phyloP scores from a whole-genome alignment of 2,113 vertebrate species.

The Platysternon megacephalum region DNA sequence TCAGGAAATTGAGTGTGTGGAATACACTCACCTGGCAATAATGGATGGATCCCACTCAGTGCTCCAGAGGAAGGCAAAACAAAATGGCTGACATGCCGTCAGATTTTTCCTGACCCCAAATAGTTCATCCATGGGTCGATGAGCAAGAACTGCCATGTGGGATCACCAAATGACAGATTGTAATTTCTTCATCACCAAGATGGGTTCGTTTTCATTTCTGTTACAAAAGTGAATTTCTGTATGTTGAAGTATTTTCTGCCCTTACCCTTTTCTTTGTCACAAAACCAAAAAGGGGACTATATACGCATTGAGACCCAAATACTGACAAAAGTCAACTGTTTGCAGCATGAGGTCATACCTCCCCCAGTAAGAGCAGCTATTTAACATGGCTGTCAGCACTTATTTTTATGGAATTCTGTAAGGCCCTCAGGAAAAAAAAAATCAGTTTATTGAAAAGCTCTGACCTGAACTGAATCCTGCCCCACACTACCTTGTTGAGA shows the following conservation, averaged over 20 bases:
- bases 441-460: background rate
- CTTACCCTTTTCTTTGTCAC: background rate
- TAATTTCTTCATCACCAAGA: background rate
- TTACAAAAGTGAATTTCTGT: background rate
- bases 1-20: rapidly evolving
- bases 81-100: rapidly evolving
- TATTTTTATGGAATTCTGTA: background rate
- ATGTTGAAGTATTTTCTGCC: background rate
- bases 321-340: too few relatives aligned
- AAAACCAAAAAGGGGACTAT: background rate
- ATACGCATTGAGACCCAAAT: background rate
- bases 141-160: rapidly evolving
- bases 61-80: background rate
- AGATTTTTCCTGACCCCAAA: too few relatives aligned
- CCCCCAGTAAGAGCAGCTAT: rapidly evolving
- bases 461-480: background rate
- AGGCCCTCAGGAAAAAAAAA: rapidly evolving
- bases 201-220: background rate
- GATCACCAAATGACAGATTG: background rate
- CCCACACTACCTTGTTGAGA: too few relatives aligned
- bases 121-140: too few relatives aligned
- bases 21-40: rapidly evolving
- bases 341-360: rapidly evolving
- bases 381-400: rapidly evolving
- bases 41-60: background rate